These are phyloP conservation scores for Camponotus pennsylvanicus DNA, from an alignment of 1,140 invertebrate species.

Conservation along the genomic window DNA sequence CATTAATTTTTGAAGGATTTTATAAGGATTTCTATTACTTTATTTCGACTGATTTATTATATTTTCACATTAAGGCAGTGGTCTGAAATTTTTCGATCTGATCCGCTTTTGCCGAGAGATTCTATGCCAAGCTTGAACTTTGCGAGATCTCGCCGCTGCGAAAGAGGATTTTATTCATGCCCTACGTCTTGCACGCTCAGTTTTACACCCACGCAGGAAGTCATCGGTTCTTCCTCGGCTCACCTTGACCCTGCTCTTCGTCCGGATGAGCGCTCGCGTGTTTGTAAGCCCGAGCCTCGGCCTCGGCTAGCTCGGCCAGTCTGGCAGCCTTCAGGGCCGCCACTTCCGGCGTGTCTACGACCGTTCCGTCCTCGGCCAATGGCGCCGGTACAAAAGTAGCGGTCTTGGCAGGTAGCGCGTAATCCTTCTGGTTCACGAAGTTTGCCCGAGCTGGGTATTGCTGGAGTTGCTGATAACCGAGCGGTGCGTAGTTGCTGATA, in stretches of 20 bases:
- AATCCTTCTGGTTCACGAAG: constrained; percentile 74
- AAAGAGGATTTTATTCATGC: neutral
- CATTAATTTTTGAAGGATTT: neutral
- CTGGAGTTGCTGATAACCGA: constrained; percentile 65
- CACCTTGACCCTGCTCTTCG: constrained; percentile 80
- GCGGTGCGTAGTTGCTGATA: constrained; percentile 32
- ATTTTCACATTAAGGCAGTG: neutral
- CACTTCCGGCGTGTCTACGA: constrained; percentile 88
- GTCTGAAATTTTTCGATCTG: neutral
- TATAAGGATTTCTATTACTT: neutral
- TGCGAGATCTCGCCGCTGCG: neutral
- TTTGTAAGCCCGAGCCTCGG: constrained; percentile 86
- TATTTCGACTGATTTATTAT: neutral
- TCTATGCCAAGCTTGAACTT: neutral
- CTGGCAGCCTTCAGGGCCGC: constrained; percentile 86
- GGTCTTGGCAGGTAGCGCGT: constrained; percentile 61
- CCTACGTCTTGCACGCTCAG: neutral
- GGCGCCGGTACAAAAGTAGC: constrained; percentile 86
- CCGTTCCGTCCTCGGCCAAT: constrained; percentile 87
- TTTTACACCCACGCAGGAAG: constrained; percentile 1
- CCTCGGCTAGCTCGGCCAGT: constrained; percentile 83
- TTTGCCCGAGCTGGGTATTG: constrained; percentile 74
- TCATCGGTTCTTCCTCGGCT: constrained; percentile 25
- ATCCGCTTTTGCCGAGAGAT: neutral
- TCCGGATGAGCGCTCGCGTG: constrained; percentile 82